Percentiles rank a stretch among this genome's conserved stretches.
phyloP scores from a whole-genome alignment of 1,140 invertebrate genomes.

The Caenorhabditis tropicalis region DNA sequence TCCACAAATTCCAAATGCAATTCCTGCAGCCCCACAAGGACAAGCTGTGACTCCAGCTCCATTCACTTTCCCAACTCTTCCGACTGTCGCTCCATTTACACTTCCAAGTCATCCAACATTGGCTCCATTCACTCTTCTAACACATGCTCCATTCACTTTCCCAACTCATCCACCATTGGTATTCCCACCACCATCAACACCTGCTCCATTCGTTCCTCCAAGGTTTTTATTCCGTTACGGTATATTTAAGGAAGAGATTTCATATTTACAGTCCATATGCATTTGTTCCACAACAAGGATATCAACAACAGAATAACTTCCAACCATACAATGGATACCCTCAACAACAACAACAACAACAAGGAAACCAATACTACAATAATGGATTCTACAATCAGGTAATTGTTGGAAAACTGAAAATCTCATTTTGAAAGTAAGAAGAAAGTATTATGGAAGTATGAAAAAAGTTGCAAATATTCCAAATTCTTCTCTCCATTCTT shows the following conservation, averaged over 20 bases:
- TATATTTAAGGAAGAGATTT: neutral
- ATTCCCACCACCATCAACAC: conserved; percentile 39
- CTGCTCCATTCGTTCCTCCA: conserved; percentile 30
- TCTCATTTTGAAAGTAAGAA: neutral
- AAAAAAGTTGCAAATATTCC: too few species aligned
- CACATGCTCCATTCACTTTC: conserved; percentile 50
- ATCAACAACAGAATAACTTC: conserved; percentile 22
- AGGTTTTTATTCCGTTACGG: neutral
- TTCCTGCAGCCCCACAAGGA: neutral
- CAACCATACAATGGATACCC: conserved; percentile 28
- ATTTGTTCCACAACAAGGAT: conserved; percentile 39
- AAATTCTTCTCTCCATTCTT: too few species aligned
- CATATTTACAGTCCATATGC: conserved; percentile 11
- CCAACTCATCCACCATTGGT: conserved; percentile 45
- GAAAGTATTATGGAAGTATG: neutral
- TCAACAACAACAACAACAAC: conserved; percentile 12
- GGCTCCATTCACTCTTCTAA: conserved; percentile 31
- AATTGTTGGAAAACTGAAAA: too few species aligned
- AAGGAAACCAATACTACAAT: conserved; percentile 26
- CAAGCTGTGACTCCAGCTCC: conserved; percentile 2
- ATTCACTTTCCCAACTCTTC: conserved; percentile 43
- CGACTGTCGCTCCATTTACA: conserved; percentile 45
- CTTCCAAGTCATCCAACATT: conserved; percentile 14
- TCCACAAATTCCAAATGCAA: neutral
- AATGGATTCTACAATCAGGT: conserved; percentile 32